Evolutionary conservation across 2,113 vertebrate species (phyloP), one percentile per base, ranked within the genome.

Genomic region (Entelurus aequoreus): DNA sequence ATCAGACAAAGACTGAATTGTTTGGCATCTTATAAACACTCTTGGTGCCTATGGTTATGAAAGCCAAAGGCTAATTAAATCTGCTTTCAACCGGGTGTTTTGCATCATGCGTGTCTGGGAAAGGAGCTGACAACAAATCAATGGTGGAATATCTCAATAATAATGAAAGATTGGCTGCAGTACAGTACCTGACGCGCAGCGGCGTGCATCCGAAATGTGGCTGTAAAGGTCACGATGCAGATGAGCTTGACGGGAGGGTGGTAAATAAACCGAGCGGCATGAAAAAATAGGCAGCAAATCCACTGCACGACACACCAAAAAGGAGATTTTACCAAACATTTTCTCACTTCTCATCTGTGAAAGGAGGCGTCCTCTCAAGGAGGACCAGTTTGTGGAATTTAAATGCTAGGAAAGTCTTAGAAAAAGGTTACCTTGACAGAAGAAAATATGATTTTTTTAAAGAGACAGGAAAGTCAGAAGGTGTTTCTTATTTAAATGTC

Each of bases 401-500:
- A 11, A 12, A 46, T 46, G 42, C 5, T 9, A 46, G 42, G 42
- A 46, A 44, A 46, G 42, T 8, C 42, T 75, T 75, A 76, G 66
- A 79, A 57, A 87, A 85, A 87, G 86, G 87, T 87, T 82, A 84
- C 78, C 67, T 80, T 84, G 84, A 84, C 80, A 86, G 80, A 64
- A 77, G 70, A 79, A 77, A 84, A 85, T 81, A 80, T 28, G 28
- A 28, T 4, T 28, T 28, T 28, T 28, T 28, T 28, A 80, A 76
- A 82, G 83, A 76, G 84, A 82, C 83, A 84, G 78, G 83, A 84
- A 89, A 87, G 88, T 87, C 85, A 86, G 80, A 65, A 84, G 75
- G 72, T 54, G 48, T 87, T 87, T 87, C 42, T 86, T 89, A 86
- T 85, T 89, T 78, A 89, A 89, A 89, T 89, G 86, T 77, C 86